phyloP scores from a whole-genome alignment of 2,888 invertebrate genomes.

The Tetramorium bicarinatum region DNA sequence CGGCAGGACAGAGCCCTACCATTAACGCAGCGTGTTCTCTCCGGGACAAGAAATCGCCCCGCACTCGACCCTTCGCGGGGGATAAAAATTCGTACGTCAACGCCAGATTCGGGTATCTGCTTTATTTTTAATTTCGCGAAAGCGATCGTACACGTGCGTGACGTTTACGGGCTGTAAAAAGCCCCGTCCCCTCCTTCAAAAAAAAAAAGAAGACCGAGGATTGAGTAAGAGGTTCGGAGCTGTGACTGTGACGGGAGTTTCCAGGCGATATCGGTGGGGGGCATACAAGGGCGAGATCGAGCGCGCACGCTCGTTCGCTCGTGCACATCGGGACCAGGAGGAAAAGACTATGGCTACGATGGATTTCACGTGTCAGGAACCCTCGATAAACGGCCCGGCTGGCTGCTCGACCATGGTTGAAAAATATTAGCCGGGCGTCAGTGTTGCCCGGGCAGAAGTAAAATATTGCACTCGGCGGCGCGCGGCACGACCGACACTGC shows the following conservation, averaged over 20 bases:
- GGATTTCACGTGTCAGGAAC: constrained; percentile 68
- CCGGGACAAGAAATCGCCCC: constrained; percentile 25
- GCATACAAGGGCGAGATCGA: constrained; percentile 24
- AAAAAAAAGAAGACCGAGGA: not conserved
- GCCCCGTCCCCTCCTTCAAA: not conserved
- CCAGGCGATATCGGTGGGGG: constrained; percentile 1
- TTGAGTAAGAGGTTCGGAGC: not conserved
- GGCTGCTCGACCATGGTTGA: constrained; percentile 68
- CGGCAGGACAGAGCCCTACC: constrained; percentile 60
- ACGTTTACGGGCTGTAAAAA: constrained; percentile 25
- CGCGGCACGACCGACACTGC: constrained; percentile 30
- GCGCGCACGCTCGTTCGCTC: constrained; percentile 19
- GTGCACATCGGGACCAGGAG: constrained; percentile 29
- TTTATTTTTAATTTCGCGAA: constrained; percentile 66
- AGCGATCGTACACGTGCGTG: constrained; percentile 5
- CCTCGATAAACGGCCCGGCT: constrained; percentile 67
- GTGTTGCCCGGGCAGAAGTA: constrained; percentile 62
- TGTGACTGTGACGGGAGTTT: not conserved
- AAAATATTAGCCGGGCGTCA: constrained; percentile 68
- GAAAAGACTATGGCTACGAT: constrained; percentile 59
- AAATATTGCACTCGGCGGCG: constrained; percentile 59
- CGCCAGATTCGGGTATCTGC: constrained; percentile 52
- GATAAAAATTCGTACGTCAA: constrained; percentile 69
- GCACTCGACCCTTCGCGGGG: constrained; percentile 15
- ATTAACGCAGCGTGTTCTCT: constrained; percentile 64